Percentiles rank a stretch among this genome's conserved stretches.
Conservation (phyloP, 2,888 invertebrate genomes). For the Dolomedes plantarius region DNA sequence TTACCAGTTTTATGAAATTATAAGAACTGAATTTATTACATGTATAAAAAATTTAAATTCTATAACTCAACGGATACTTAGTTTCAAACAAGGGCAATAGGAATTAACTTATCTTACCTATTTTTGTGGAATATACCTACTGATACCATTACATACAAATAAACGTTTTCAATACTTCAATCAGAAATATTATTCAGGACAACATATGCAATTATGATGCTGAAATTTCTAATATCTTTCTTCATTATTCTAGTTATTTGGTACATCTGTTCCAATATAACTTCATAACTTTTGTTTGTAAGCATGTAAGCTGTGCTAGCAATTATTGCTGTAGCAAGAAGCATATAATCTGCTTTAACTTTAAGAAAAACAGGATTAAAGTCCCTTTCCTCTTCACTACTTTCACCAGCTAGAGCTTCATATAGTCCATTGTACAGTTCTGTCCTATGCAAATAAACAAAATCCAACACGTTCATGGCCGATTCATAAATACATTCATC, state of each 20-base stretch:
- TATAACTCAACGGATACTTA: no score
- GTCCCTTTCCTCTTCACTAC: background rate
- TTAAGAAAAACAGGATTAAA: slow-evolving; percentile 38
- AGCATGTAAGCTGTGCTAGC: slow-evolving; percentile 31
- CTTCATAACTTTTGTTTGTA: slow-evolving; percentile 21
- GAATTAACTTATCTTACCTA: no score
- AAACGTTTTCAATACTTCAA: background rate
- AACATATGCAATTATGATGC: slow-evolving; percentile 40
- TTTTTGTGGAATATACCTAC: no score
- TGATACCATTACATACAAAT: no score
- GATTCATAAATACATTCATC: slow-evolving; percentile 27
- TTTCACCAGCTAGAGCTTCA: slow-evolving; percentile 30
- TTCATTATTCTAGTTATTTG: slow-evolving; percentile 43
- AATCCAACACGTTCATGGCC: slow-evolving; percentile 22
- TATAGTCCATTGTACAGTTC: slow-evolving; percentile 39
- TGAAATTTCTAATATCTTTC: slow-evolving; percentile 42
- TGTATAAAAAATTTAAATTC: no score
- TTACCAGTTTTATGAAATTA: no score
- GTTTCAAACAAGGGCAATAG: no score
- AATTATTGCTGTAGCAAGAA: slow-evolving; percentile 41
- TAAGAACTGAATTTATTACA: no score
- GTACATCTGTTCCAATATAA: slow-evolving; percentile 50
- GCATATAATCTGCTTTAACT: slow-evolving; percentile 61
- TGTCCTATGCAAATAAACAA: slow-evolving; percentile 39
- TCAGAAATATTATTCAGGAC: background rate